Conservation (phyloP, 2,113 vertebrate species). For the Boleophthalmus pectinirostris region DNA sequence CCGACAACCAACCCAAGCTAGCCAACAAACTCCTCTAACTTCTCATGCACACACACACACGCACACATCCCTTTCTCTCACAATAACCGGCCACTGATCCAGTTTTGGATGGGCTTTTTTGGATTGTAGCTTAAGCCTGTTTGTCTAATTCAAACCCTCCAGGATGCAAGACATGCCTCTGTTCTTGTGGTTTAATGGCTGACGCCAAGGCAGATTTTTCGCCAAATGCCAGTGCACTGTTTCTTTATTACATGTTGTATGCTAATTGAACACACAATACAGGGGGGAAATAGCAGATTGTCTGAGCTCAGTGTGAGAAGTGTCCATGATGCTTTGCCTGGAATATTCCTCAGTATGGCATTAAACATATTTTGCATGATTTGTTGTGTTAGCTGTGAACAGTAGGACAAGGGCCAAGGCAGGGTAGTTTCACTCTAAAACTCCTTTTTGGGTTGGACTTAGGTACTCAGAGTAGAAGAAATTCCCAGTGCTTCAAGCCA, state of each 20-base stretch:
- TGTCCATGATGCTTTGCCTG: too few relatives aligned
- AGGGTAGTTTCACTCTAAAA: too few relatives aligned
- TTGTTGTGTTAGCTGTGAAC: too few relatives aligned
- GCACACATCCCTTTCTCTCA: constrained; percentile 26
- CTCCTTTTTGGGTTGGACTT: too few relatives aligned
- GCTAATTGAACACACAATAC: constrained; percentile 31
- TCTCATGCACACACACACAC: constrained; percentile 30
- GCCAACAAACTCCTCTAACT: constrained; percentile 73
- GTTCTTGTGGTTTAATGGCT: constrained; percentile 41
- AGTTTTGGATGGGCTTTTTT: constrained; percentile 67
- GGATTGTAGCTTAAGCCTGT: constrained; percentile 59
- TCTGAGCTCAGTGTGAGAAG: not conserved
- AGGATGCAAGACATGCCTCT: constrained; percentile 38
- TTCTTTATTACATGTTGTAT: constrained; percentile 35
- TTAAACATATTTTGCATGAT: too few relatives aligned
- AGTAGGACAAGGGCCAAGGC: too few relatives aligned
- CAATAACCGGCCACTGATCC: constrained; percentile 67
- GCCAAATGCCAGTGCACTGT: constrained; percentile 41
- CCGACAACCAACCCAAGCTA: constrained; percentile 66
- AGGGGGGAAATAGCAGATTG: constrained; percentile 15
- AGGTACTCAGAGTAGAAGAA: too few relatives aligned
- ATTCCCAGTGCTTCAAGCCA: too few relatives aligned
- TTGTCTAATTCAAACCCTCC: constrained; percentile 67
- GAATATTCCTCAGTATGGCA: too few relatives aligned
- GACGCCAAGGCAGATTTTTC: constrained; percentile 39